These are phyloP conservation scores for Drosophila melanica DNA, from an alignment of 1,140 invertebrate species.

Conservation along the genomic window DNA sequence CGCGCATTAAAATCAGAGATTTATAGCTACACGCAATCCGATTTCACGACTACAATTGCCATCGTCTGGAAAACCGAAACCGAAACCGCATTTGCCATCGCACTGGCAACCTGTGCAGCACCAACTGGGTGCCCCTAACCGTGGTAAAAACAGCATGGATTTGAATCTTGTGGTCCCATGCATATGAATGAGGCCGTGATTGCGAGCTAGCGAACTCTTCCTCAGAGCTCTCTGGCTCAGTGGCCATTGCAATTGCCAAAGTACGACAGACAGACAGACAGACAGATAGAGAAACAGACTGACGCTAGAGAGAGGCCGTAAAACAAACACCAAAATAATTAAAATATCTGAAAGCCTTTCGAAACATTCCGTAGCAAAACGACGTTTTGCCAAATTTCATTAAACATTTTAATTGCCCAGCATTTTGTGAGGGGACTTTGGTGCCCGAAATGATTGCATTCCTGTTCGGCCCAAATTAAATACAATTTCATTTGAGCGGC, in stretches of 20 bases:
- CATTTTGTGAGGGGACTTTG: constrained; percentile 66
- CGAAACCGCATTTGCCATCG: constrained; percentile 21
- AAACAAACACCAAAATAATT: constrained; percentile 77
- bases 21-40: constrained; percentile 80
- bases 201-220: not conserved
- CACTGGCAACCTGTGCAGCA: not conserved
- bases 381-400: constrained; percentile 70
- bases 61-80: constrained; percentile 29
- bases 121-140: constrained; percentile 6
- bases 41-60: constrained; percentile 71
- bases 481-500: constrained; percentile 62
- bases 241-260: constrained; percentile 18
- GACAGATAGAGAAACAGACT: too few species aligned
- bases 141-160: constrained; percentile 10
- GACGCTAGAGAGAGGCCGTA: constrained; percentile 43
- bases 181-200: constrained; percentile 26
- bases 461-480: constrained; percentile 70
- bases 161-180: constrained; percentile 32
- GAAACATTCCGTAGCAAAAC: constrained; percentile 52
- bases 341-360: constrained; percentile 66
- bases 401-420: constrained; percentile 80
- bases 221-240: not conserved
- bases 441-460: constrained; percentile 72
- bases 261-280: not conserved
- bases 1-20: constrained; percentile 81